Conservation (phyloP, 2,113 vertebrate genomes). For the Leuciscus idus region DNA sequence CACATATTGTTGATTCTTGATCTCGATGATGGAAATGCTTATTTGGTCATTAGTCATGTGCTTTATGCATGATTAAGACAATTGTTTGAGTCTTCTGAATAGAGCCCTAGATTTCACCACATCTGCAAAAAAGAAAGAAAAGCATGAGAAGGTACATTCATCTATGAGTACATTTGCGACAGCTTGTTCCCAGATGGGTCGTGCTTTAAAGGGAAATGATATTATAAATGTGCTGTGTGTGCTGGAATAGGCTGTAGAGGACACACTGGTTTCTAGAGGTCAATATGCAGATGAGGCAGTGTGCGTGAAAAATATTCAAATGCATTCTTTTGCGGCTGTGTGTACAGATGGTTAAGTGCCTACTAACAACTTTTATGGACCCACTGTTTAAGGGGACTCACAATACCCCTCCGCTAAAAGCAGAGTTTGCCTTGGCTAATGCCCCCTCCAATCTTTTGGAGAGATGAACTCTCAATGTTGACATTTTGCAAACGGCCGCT, state of each 20-base stretch:
- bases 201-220: slow-evolving; percentile 65
- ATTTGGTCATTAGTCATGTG: not conserved
- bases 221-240: slow-evolving; percentile 66
- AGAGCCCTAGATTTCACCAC: not conserved
- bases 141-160: not conserved
- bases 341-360: slow-evolving; percentile 81
- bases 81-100: not conserved
- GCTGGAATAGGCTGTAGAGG: slow-evolving; percentile 69
- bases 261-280: slow-evolving; percentile 71
- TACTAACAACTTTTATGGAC: slow-evolving; percentile 72
- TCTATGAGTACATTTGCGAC: slow-evolving; percentile 61
- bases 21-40: not conserved
- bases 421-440: slow-evolving; percentile 56
- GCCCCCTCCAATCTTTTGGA: slow-evolving; percentile 58
- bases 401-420: slow-evolving; percentile 65
- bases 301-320: slow-evolving; percentile 63
- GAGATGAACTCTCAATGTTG: slow-evolving; percentile 58
- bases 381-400: slow-evolving; percentile 65
- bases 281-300: slow-evolving; percentile 68
- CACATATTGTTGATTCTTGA: not conserved
- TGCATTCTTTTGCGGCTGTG: slow-evolving; percentile 63
- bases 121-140: not conserved
- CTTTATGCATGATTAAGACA: not conserved
- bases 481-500: slow-evolving; percentile 61
- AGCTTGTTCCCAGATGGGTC: slow-evolving; percentile 59